Evolutionary conservation across 2,888 invertebrate species (phyloP).

Genomic region (Plusia festucae): DNA sequence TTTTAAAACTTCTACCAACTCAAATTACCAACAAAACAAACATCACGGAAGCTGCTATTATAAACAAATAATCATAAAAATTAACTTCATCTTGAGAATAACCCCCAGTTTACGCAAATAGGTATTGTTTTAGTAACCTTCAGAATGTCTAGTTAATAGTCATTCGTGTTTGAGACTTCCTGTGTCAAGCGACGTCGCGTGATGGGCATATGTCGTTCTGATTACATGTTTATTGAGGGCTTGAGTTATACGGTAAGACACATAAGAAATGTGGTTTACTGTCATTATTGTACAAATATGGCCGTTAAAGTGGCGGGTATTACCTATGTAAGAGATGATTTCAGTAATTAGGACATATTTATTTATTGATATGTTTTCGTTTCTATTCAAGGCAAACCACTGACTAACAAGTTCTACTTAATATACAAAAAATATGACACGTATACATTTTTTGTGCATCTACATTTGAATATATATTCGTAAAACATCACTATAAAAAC

Average conservation of each 20-base stretch:
- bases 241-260: conserved; percentile 17
- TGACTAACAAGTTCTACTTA: background rate
- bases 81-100: conserved; percentile 11
- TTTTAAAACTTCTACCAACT: background rate
- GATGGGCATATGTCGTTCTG: conserved; percentile 35
- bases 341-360: background rate
- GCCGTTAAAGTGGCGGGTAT: background rate
- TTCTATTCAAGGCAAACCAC: background rate
- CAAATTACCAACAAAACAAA: background rate
- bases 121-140: conserved; percentile 38
- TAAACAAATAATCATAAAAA: conserved; percentile 2
- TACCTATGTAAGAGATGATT: background rate
- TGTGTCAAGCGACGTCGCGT: conserved; percentile 28
- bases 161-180: conserved; percentile 39
- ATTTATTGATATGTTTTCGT: background rate
- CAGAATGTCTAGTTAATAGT: conserved; percentile 33
- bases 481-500: background rate
- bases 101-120: conserved; percentile 11
- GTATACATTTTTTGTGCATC: conserved; percentile 1
- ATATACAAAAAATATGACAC: background rate
- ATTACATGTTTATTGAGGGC: conserved; percentile 28
- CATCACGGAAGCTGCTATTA: conserved; percentile 7
- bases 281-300: background rate
- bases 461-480: background rate
- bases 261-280: background rate